Base-by-base conservation (phyloP, 2,797 vertebrate genomes). In the Parotocinclus haroldoi region DNA sequence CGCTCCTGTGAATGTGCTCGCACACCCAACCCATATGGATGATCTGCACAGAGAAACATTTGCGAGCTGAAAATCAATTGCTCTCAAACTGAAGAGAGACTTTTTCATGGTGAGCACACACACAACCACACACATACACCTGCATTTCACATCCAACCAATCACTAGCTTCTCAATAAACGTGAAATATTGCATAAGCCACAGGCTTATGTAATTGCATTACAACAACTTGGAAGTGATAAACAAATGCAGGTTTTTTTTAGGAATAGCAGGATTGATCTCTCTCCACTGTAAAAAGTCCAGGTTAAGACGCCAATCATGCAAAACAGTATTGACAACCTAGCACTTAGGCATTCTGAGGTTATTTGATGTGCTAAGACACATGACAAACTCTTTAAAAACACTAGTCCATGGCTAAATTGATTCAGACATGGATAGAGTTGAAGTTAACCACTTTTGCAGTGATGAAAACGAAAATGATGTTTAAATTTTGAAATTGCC, bases 21-120 rank as follows among this genome's bases (percentile, higher is more conserved):
- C 90, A 90, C 11, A 91, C 92, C 96, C 96, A 98, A 68, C 94
- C 95, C 93, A 95, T 93, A 82, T 96, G 93, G 72, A 95, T 83
- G 27, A 98, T 89, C 96, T 98, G 87, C 52, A 76, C 46, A 68
- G 54, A 67, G 18, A 73, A 65, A 75, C 51, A 66, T 62, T 37
- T 42, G 57, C 77, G 79, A 73, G 82, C 81, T 74, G 76, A 84
- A 72, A 70, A 54, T 76, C 10, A 4, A 71, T 60, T 77, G 58
- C 77, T 75, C 64, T 50, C 58, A 66, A 64, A 57, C 44, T 44
- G 50, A 19, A 69, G 37, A 72, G 46, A 64, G 27, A 50, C 10
- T 36, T 54, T 53, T 19, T 52, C 39, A 63, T 17, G 12, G 14
- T 39, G 7, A 68, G 53, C 38, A 11, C 40, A 42, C 40, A 9